phyloP scores from a whole-genome alignment of 2,797 vertebrate genomes.

The Spinus olivaceus region DNA sequence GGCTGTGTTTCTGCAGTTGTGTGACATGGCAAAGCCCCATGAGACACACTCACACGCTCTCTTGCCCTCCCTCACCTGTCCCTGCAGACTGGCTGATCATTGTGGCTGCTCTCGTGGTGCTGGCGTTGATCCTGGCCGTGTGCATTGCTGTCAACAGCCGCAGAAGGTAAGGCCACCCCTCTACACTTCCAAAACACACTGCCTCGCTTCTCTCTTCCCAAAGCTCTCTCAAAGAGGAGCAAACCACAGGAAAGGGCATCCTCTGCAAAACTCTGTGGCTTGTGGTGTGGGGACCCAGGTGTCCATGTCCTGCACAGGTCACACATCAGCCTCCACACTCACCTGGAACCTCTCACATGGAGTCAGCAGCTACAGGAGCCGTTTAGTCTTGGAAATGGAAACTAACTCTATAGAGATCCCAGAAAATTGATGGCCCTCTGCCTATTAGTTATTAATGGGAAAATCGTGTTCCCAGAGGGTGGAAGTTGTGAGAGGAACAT shows the following conservation, averaged over 20 bases:
- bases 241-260: neutral
- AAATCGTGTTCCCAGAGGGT: neutral
- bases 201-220: neutral
- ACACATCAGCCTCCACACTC: neutral
- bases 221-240: neutral
- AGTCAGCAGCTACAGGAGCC: neutral
- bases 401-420: neutral
- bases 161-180: constrained; percentile 69
- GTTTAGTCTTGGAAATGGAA: neutral
- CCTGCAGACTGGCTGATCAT: constrained; percentile 77
- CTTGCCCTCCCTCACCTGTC: neutral
- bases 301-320: neutral
- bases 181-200: neutral
- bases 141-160: constrained; percentile 77
- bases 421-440: neutral
- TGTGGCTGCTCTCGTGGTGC: constrained; percentile 69
- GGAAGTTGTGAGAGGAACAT: neutral
- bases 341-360: neutral
- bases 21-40: neutral
- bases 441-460: neutral
- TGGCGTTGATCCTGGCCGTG: constrained; percentile 73
- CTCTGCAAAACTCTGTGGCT: neutral
- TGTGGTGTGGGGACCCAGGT: neutral
- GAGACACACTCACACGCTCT: rapidly evolving
- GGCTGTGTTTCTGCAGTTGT: neutral